phyloP scores from a whole-genome alignment of 1,140 invertebrate species.

The Drosophila subpulchrella region DNA sequence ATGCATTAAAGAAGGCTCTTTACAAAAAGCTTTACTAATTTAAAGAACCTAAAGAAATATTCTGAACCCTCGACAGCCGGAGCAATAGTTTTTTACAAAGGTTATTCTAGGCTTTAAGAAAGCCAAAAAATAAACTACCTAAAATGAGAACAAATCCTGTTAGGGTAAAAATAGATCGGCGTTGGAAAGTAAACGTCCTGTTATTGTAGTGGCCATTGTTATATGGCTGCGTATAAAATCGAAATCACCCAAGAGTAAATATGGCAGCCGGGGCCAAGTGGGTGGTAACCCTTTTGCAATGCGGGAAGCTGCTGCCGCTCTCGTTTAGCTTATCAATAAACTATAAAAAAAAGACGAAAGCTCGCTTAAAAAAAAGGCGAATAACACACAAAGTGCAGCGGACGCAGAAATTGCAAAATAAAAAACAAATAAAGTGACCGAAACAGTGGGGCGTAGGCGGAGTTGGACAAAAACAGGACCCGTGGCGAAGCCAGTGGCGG shows the following conservation, averaged over 20 bases:
- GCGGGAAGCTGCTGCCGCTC: slow-evolving; percentile 28
- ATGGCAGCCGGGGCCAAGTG: slow-evolving; percentile 43
- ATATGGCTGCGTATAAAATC: slow-evolving; percentile 61
- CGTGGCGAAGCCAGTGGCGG: slow-evolving; percentile 41
- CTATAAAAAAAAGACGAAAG: slow-evolving; percentile 61
- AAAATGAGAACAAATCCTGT: neutral
- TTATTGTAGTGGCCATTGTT: slow-evolving; percentile 25
- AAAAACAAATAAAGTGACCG: slow-evolving; percentile 70
- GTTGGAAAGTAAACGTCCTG: neutral
- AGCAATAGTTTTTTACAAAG: too few species aligned
- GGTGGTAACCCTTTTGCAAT: slow-evolving; percentile 56
- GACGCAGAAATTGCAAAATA: slow-evolving; percentile 76
- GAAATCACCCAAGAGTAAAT: slow-evolving; percentile 51
- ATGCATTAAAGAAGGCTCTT: neutral
- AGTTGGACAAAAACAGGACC: slow-evolving; percentile 32
- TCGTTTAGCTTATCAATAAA: slow-evolving; percentile 78
- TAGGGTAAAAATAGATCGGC: slow-evolving; percentile 23
- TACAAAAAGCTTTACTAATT: too few species aligned
- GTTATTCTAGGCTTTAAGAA: too few species aligned
- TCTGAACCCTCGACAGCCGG: too few species aligned
- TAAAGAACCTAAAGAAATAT: too few species aligned
- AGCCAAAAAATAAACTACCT: neutral
- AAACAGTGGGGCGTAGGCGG: slow-evolving; percentile 27
- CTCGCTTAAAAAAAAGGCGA: slow-evolving; percentile 38
- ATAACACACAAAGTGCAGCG: slow-evolving; percentile 74